phyloP scores from a whole-genome alignment of 2,797 vertebrate species.

The Myotis planiceps region DNA sequence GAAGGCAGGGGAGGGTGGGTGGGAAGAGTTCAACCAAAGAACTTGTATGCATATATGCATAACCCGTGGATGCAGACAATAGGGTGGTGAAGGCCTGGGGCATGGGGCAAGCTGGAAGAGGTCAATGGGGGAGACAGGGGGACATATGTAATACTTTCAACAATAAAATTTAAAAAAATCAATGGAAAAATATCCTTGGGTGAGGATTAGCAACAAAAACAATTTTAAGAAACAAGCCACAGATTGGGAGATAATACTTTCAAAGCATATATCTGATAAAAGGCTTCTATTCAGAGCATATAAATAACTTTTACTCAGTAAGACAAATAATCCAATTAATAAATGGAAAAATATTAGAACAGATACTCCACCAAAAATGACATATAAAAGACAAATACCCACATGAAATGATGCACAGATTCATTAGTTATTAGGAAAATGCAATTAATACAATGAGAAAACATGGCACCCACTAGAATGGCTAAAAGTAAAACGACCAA shows the following conservation, averaged over 20 bases:
- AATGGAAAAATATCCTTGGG: too few relatives aligned
- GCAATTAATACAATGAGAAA: not conserved
- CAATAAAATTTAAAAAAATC: too few relatives aligned
- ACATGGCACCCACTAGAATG: not conserved
- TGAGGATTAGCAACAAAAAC: too few relatives aligned
- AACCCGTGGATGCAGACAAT: too few relatives aligned
- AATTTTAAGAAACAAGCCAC: slow-evolving; percentile 1
- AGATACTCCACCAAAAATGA: not conserved
- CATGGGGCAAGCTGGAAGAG: too few relatives aligned
- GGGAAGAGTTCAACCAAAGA: too few relatives aligned
- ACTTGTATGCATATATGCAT: too few relatives aligned
- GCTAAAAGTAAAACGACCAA: not conserved
- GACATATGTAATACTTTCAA: too few relatives aligned
- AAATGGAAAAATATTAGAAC: not conserved
- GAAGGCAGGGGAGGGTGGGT: too few relatives aligned
- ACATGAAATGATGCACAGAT: not conserved
- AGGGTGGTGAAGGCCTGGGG: too few relatives aligned
- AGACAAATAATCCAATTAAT: not conserved
- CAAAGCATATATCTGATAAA: not conserved
- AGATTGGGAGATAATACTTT: slow-evolving; percentile 33
- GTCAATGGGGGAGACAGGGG: too few relatives aligned
- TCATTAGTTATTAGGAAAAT: slow-evolving; percentile 5
- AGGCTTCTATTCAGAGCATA: not conserved
- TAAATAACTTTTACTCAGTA: not conserved
- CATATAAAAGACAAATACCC: not conserved